These are phyloP conservation scores for Eufriesea mexicana DNA, from an alignment of 1,140 invertebrate genomes.

Conservation along the genomic window DNA sequence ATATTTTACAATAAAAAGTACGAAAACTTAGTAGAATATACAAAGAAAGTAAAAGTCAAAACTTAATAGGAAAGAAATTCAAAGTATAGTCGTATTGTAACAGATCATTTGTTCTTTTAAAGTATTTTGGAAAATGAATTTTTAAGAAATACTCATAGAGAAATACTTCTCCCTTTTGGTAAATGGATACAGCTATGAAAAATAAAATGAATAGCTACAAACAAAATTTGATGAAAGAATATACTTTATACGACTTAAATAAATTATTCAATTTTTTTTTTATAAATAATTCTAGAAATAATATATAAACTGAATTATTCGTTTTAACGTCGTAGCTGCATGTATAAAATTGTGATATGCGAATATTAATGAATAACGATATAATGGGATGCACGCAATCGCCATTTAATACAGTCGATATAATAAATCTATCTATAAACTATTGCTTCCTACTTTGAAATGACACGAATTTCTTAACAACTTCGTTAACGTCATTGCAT, in stretches of 20 bases:
- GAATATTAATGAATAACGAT: constrained; percentile 62
- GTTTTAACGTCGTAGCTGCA: constrained; percentile 34
- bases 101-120: background rate
- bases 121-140: background rate
- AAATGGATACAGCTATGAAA: constrained; percentile 34
- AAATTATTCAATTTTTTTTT: constrained; percentile 54
- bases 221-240: constrained; percentile 56
- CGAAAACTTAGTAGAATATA: constrained; percentile 10
- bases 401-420: constrained; percentile 62
- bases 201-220: constrained; percentile 45
- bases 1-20: constrained; percentile 5
- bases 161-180: background rate
- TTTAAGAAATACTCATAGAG: constrained; percentile 4
- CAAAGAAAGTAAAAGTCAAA: constrained; percentile 7
- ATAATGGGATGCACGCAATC: constrained; percentile 62
- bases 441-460: constrained; percentile 66
- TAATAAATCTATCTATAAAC: constrained; percentile 60
- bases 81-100: background rate
- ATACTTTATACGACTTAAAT: constrained; percentile 59
- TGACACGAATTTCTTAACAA: constrained; percentile 53
- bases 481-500: constrained; percentile 53
- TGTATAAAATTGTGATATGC: constrained; percentile 67
- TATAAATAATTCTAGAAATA: constrained; percentile 37
- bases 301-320: constrained; percentile 36
- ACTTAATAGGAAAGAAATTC: constrained; percentile 22